Conservation (phyloP, 2,888 invertebrate genomes). For the Tachystola acroxantha region DNA sequence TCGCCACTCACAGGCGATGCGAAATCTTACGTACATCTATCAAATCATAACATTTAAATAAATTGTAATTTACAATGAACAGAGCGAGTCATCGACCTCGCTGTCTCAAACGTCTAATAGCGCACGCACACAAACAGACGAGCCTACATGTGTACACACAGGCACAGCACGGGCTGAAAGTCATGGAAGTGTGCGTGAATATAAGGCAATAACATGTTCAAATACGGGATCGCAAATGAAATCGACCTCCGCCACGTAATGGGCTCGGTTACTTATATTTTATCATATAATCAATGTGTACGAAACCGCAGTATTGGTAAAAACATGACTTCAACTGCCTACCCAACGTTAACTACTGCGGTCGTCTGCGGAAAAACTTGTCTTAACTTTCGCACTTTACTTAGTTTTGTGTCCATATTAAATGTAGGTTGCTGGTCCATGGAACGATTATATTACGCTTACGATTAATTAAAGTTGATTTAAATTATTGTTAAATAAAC, state of each 20-base stretch:
- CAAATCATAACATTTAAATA: constrained; percentile 67
- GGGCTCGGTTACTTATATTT: constrained; percentile 24
- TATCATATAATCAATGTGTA: constrained; percentile 23
- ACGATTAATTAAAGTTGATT: too few relatives aligned
- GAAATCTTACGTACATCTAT: constrained; percentile 53
- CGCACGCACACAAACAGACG: constrained; percentile 32
- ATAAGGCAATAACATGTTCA: constrained; percentile 37
- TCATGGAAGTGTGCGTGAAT: constrained; percentile 17
- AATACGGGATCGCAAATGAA: constrained; percentile 59
- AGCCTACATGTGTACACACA: constrained; percentile 19
- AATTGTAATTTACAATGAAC: constrained; percentile 71
- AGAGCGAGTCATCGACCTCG: constrained; percentile 59
- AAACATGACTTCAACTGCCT: constrained; percentile 2
- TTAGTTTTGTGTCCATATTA: too few relatives aligned
- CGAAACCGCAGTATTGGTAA: constrained; percentile 3
- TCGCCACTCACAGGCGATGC: constrained; percentile 22
- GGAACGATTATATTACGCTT: too few relatives aligned
- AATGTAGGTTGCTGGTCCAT: too few relatives aligned
- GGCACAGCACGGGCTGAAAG: constrained; percentile 17
- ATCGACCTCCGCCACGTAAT: constrained; percentile 54
- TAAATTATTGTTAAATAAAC: too few relatives aligned
- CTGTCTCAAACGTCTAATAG: constrained; percentile 41
- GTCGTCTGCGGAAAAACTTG: background rate
- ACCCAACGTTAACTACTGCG: background rate
- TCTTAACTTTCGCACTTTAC: background rate